These are phyloP conservation scores for Phthorimaea operculella DNA, from an alignment of 1,140 invertebrate species.

Conservation along the genomic window DNA sequence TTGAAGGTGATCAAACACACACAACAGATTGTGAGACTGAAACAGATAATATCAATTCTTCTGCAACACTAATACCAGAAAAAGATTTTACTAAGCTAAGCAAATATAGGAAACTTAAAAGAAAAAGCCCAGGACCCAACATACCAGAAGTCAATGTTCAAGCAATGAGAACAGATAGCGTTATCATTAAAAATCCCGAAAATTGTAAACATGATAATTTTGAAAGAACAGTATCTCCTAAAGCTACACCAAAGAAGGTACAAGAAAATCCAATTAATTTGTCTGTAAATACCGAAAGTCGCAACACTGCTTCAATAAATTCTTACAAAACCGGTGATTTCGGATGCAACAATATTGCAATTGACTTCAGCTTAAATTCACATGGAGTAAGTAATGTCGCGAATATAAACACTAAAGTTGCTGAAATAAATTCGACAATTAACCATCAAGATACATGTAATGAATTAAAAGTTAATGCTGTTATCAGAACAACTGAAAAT, in stretches of 20 bases:
- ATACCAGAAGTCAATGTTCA: slow-evolving; percentile 18
- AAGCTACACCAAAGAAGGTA: neutral
- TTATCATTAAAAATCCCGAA: slow-evolving; percentile 62
- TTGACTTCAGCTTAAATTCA: slow-evolving; percentile 44
- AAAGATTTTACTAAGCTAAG: slow-evolving; percentile 51
- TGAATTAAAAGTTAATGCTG: no score
- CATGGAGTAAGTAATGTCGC: neutral
- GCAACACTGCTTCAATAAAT: no score
- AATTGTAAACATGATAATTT: slow-evolving; percentile 27
- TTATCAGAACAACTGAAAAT: no score
- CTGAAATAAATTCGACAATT: no score
- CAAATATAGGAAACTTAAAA: slow-evolving; percentile 55
- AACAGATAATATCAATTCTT: neutral
- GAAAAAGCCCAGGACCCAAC: slow-evolving; percentile 17
- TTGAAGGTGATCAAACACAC: slow-evolving; percentile 18
- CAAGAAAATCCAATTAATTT: slow-evolving; percentile 2
- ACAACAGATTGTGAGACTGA: neutral
- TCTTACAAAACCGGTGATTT: no score
- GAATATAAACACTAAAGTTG: no score
- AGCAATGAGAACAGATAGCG: slow-evolving; percentile 47
- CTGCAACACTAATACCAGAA: slow-evolving; percentile 10
- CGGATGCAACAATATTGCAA: slow-evolving; percentile 24
- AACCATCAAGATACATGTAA: no score
- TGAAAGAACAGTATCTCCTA: neutral
- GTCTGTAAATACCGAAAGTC: neutral